These are phyloP conservation scores for Hippocampus abdominalis DNA, from an alignment of 2,113 vertebrate species.

Conservation along the genomic window DNA sequence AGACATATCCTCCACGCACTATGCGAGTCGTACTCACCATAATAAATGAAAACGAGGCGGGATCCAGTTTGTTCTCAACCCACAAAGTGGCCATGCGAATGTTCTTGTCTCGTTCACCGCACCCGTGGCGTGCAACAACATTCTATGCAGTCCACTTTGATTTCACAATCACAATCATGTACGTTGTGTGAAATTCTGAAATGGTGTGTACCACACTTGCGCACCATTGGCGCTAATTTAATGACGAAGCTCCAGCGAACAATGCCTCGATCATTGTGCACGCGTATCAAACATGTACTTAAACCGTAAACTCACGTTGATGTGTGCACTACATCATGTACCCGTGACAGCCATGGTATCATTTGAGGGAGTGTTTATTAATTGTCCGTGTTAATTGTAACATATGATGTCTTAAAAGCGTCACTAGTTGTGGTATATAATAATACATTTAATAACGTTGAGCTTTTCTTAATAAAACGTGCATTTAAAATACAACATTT, in stretches of 20 bases:
- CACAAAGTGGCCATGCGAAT: conserved; percentile 1
- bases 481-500: neutral
- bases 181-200: neutral
- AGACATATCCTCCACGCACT: conserved; percentile 39
- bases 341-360: neutral
- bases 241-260: neutral
- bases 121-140: neutral
- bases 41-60: conserved; percentile 1
- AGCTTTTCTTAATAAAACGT: neutral
- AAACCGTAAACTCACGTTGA: too few relatives aligned
- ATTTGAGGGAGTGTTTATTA: neutral
- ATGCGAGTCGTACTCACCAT: conserved; percentile 9
- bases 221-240: neutral
- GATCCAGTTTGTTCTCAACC: conserved; percentile 7
- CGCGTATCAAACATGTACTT: neutral
- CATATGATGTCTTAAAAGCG: neutral
- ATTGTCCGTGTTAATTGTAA: neutral
- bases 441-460: neutral
- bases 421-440: neutral
- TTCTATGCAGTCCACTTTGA: neutral
- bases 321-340: neutral
- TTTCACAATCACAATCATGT: conserved; percentile 2
- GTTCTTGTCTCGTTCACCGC: conserved; percentile 17
- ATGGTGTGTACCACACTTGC: neutral
- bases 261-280: neutral